Base-by-base conservation (phyloP, 2,797 vertebrate genomes). In the Mus spretus region DNA sequence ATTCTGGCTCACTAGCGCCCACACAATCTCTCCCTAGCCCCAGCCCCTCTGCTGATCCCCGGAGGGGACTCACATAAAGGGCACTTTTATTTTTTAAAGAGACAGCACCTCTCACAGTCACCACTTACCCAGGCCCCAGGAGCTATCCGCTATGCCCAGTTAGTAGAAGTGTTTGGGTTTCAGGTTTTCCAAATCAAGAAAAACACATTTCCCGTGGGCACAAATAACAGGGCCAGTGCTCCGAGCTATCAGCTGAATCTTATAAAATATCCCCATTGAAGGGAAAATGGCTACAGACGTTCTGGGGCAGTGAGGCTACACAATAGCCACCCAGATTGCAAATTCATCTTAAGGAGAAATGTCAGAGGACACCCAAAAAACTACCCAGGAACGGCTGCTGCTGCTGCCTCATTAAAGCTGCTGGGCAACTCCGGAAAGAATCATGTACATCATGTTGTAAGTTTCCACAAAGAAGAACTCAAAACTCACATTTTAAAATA, bases 1-100 rank as follows among this genome's bases (percentile, higher is more conserved):
- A 99, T 99, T 99, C 99, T 99, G 99, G 99, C 99, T 99, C 99
- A 99, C 99, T 99, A 99, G 99, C 98, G 99, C 99, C 99, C 99
- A 99, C 99, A 99, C 99, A 99, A 99, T 99, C 99, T 98, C 99
- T 99, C 99, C 95, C 99, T 98, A 98, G 99, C 99, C 98, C 47
- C 98, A 99, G 97, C 99, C 98, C 85, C 86, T 98, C 96, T 97
- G 98, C 99, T 98, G 98, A 98, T 98, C 98, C 98, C 63, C 26
- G 91, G 89, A 77, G 75, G 79, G 94, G 94, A 89, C 65, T 44
- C 97, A 92, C 93, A 96, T 75, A 98, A 98, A 98, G 97, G 98
- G 98, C 98, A 98, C 98, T 98, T 98, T 99, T 99, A n/a, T 40
- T 47, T 47, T 47, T 47, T 47, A 98, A 98, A 98, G 99, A 99